Evolutionary conservation across 2,888 invertebrate genomes (phyloP), one percentile per base, ranked within the genome.

Genomic region (Choristoneura rosaceana): DNA sequence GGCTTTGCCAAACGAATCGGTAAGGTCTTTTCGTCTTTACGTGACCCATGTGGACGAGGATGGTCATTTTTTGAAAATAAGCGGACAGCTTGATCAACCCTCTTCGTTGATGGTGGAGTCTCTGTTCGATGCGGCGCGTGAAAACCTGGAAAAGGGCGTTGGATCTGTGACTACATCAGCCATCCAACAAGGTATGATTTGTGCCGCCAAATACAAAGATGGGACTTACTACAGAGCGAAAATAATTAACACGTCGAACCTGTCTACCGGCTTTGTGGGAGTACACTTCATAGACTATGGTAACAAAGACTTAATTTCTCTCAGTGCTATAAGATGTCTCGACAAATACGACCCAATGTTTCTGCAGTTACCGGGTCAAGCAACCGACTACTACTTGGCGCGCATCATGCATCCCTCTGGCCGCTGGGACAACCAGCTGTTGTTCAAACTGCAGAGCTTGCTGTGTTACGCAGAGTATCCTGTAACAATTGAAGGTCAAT

Each of bases 241-340:
- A 83, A 92, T 96, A 63, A 90, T 94, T 62, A 95, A 89, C 73
- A 87, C 93, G 10, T 82, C 90, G 17, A 92, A 84, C 79, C 79
- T 95, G 62, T 81, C 89, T 4, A 93, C 93, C 74, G 95, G 95
- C 25, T 87, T 94, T 69, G 94, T 96, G 64, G 95, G 95, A 77
- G 95, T 96, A n/a, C 94, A 95, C 71, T 96, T 96, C 78, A 93
- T 96, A 45, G 96, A 96, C 83, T 96, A 95, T 80, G 96, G 96
- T 60, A 96, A 96, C 81, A 94, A 92, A 76, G 96, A 96, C 78
- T 84, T 95, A 14, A 94, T 97, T 71, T 94, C 95, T 17, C 84
- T 95, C 67, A 93, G 91, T 55, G 95, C 95, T 74, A 94, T 96
- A 61, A 89, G 97, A 81, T 90, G 95, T 59, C 83, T 96, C 71